Evolutionary conservation across 92 coral and sea anemone genomes (phyloP), one percentile per base, ranked within the genome.

Genomic region (Porites cylindrica): DNA sequence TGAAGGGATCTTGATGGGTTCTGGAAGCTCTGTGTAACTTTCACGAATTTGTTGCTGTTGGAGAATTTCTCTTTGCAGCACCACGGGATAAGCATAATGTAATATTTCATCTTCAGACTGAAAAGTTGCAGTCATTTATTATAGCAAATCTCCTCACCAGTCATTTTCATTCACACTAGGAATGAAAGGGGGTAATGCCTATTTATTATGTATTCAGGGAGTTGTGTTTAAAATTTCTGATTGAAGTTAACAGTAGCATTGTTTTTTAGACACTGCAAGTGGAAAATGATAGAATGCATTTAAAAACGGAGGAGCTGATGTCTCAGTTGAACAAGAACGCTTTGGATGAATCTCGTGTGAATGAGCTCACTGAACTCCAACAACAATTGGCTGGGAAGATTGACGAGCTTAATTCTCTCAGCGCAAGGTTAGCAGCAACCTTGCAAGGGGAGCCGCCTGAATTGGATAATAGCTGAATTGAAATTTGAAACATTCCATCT

Each of bases 301-400:
- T 80, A 51, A 86, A 81, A 63, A 81, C 73, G 29, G 75, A 92
- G 13, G 94, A 92, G 59, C 81, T 86, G 68, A 60, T 77, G 18
- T 81, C 88, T 3, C 80, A 72, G 73, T 10, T 83, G 73, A 83
- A 50, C 10, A 64, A 88, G 20, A 83, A 93, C 32, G 59, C 91
- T 21, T 80, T 95, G 62, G 82, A 86, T 76, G 90, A 94, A 80
- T 23, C 94, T n/a, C 93, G 89, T 58, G 86, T 90, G 0, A 85
- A 90, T 54, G 94, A 96, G 68, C 80, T 97, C 8, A 83, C 59
- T 56, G 90, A 90, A 52, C 84, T 92, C 0, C 95, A 96, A 24
- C 88, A 90, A n/a, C 83, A 90, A 13, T 76, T 97, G 29, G 56
- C 92, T 12, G 66, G 77, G 50, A 97, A 90, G 79, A 80, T 93